phyloP scores from a whole-genome alignment of 2,797 vertebrate genomes.

The Atherinosoma microstoma region DNA sequence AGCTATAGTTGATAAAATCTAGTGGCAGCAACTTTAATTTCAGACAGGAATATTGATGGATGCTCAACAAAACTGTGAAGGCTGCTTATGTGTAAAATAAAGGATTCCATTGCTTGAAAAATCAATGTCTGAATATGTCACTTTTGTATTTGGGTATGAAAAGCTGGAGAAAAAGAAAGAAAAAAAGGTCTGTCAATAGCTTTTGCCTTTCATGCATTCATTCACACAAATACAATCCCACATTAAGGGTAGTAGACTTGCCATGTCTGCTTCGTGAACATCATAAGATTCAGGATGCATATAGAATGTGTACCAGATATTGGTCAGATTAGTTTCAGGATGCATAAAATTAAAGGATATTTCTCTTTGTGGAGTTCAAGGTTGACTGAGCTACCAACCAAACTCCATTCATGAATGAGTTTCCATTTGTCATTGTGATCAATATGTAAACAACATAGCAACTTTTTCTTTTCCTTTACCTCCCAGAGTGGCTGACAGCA shows the following conservation, averaged over 20 bases:
- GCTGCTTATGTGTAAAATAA: neutral
- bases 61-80: neutral
- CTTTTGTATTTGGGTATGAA: neutral
- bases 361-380: neutral
- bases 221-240: neutral
- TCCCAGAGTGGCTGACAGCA: conserved; percentile 96
- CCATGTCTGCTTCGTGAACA: neutral
- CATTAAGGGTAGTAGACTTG: too few species aligned
- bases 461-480: conserved; percentile 78
- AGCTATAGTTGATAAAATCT: conserved; percentile 11
- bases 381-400: neutral
- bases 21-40: conserved; percentile 11
- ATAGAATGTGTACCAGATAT: neutral
- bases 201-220: neutral
- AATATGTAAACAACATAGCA: neutral
- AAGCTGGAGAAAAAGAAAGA: neutral
- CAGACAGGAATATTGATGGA: neutral
- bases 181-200: too few species aligned
- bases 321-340: neutral
- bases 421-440: neutral
- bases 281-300: neutral
- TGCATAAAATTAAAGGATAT: neutral
- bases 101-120: neutral
- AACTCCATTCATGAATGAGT: neutral
- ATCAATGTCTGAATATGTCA: neutral